Evolutionary conservation across 1,140 invertebrate genomes (phyloP), one percentile per base, ranked within the genome.

Genomic region (Zaprionus taronus): DNA sequence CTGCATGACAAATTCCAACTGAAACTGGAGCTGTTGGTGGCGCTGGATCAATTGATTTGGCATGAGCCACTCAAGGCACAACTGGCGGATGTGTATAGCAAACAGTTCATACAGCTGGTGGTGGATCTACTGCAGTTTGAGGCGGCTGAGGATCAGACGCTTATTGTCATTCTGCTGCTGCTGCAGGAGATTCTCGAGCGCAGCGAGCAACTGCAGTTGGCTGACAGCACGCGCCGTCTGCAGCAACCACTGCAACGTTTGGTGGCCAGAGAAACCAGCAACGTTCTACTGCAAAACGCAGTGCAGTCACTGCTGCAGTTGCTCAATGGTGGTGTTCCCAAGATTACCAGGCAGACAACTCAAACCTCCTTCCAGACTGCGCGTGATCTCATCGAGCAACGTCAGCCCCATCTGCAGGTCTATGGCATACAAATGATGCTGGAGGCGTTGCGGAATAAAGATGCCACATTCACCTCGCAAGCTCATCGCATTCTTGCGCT

Each of bases 391-490:
- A 79, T 93, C 15, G 81, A 92, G 17, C 55, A 83, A 5, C 24
- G 56, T 1, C 71, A 93, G 49, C 80, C 86, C 0, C 83, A 93
- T 62, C 60, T 91, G n/a, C 85, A 92, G 53, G 92, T 89, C 1
- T 91, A 92, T 44, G 92, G 92, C 55, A 84, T 92, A 31, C 86
- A 91, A 44, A 56, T 81, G 49, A 57, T 93, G 7, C 53, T 92
- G 14, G 67, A 91, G n/a, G 64, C 92, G 0, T 9, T 93, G 12
- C 72, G 76, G 1, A 70, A 72, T 5, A 75, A 69, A 24, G 89
- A 93, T 69, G 34, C 70, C 2, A 56, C 69, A 2, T 84, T 90
- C 1, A 55, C 91, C 15, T 41, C 81, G 0, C 91, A 93, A 49
- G 44, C 79, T 15, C 92, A 91, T 57, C 61, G 83, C 1, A 79